Evolutionary conservation across 2,113 vertebrate species (phyloP).

Genomic region (Menura novaehollandiae): DNA sequence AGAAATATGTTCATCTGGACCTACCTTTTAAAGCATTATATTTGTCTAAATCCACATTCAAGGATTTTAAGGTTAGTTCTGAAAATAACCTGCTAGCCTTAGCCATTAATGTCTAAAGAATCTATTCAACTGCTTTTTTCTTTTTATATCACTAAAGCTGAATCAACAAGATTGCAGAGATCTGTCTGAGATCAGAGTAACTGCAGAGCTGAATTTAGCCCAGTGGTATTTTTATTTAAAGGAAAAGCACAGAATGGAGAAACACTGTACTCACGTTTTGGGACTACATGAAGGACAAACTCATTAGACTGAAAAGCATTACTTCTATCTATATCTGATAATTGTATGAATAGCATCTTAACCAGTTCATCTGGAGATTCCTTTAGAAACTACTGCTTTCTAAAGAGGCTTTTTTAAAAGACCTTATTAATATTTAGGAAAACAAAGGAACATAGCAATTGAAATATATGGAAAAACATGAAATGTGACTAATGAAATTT

Average conservation of each 20-base stretch:
- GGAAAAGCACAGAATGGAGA: neutral
- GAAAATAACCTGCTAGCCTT: neutral
- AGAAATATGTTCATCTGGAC: neutral
- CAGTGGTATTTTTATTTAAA: neutral
- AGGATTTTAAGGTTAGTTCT: neutral
- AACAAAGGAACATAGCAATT: neutral
- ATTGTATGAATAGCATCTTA: neutral
- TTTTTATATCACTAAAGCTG: neutral
- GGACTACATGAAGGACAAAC: neutral
- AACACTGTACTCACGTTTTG: neutral
- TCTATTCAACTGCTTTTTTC: neutral
- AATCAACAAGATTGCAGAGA: constrained; percentile 23
- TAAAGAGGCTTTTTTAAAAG: neutral
- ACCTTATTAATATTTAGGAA: neutral
- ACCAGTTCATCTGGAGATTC: neutral
- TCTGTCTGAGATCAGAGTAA: neutral
- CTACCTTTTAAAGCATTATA: neutral
- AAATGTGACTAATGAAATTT: neutral
- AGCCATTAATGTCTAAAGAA: neutral
- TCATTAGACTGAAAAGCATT: neutral
- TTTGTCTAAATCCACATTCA: neutral
- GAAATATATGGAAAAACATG: neutral
- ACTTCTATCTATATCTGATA: neutral
- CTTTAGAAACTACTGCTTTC: neutral
- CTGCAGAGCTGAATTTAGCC: constrained; percentile 24